Evolutionary conservation across 2,797 vertebrate genomes (phyloP).

Genomic region (Bucorvus abyssinicus): DNA sequence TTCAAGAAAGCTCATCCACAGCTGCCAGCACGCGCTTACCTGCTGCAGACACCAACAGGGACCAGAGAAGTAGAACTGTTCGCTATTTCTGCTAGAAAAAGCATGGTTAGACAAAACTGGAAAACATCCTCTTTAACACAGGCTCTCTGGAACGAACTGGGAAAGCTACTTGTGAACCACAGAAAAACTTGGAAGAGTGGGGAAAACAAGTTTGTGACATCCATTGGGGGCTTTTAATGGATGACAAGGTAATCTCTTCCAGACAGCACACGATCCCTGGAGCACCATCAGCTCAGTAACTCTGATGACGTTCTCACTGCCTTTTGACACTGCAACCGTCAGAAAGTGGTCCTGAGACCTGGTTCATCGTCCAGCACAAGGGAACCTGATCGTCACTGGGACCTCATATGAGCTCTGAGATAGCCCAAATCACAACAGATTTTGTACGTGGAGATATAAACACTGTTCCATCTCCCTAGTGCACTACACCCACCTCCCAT

Average conservation of each 20-base stretch:
- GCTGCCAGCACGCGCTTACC: background rate
- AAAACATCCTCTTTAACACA: background rate
- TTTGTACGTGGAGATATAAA: rapidly evolving
- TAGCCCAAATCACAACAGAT: background rate
- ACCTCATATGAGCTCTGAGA: background rate
- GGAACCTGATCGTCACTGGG: background rate
- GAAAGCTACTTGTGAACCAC: background rate
- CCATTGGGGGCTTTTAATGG: no score
- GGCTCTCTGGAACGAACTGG: background rate
- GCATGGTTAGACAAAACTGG: rapidly evolving
- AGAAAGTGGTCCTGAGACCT: background rate
- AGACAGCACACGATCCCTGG: rapidly evolving
- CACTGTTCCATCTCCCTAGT: rapidly evolving
- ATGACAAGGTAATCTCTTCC: background rate
- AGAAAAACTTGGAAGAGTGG: background rate
- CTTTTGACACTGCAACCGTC: background rate
- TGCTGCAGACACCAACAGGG: background rate
- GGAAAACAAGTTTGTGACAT: background rate
- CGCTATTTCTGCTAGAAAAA: background rate
- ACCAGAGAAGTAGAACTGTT: background rate
- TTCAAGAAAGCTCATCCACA: background rate
- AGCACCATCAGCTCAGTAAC: background rate
- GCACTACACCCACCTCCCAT: background rate
- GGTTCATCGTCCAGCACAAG: no score
- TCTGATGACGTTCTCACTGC: background rate